Conservation (phyloP, 64 coral and sea anemone genomes). For the Pocillopora verrucosa region DNA sequence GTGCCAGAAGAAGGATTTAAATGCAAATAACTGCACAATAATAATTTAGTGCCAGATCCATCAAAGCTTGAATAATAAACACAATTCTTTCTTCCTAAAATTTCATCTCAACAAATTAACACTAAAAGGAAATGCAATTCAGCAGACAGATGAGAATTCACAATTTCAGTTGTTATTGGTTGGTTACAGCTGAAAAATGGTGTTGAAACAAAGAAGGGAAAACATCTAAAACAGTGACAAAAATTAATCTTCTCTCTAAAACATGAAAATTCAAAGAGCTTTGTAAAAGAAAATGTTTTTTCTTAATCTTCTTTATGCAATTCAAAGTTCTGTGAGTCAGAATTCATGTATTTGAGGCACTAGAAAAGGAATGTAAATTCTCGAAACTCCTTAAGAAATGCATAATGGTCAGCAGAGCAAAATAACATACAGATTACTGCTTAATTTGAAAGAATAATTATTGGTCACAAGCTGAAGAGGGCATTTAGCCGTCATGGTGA, state of each 20-base stretch:
- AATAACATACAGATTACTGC: no score
- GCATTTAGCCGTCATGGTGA: no score
- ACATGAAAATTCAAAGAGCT: background rate
- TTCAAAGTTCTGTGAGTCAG: no score
- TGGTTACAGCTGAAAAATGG: background rate
- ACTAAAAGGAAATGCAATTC: background rate
- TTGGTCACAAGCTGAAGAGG: no score
- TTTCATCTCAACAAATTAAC: slow-evolving; percentile 25
- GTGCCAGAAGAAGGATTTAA: background rate
- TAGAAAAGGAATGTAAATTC: no score
- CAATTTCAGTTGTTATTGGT: background rate
- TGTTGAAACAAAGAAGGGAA: background rate
- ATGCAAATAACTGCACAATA: slow-evolving; percentile 20
- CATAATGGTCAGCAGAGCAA: no score
- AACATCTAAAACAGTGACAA: background rate
- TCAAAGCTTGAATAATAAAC: slow-evolving; percentile 12
- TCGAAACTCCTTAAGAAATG: no score
- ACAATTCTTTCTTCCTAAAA: background rate
- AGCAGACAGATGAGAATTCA: background rate
- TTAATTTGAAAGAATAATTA: no score
- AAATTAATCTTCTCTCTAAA: background rate
- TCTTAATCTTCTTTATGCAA: no score
- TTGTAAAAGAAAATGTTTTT: no score
- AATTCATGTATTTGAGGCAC: no score
- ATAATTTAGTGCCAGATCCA: background rate